Conservation (phyloP, 2,113 vertebrate genomes). For the Chaetorhynchus papuensis region DNA sequence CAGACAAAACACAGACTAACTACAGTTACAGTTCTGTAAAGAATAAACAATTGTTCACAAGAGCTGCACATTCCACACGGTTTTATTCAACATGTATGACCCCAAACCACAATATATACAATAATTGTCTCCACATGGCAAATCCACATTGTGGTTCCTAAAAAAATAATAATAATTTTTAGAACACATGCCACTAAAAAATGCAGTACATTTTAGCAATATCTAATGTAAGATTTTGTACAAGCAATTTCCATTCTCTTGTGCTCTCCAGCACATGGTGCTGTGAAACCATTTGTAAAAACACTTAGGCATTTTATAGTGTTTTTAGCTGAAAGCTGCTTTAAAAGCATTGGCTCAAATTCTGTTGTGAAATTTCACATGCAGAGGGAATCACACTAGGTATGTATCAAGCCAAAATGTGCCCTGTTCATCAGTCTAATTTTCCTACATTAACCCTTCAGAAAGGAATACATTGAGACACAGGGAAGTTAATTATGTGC, state of each 20-base stretch:
- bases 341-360: constrained; percentile 6
- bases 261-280: neutral
- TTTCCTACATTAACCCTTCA: neutral
- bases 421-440: neutral
- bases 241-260: constrained; percentile 21
- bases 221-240: constrained; percentile 15
- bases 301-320: neutral
- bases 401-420: neutral
- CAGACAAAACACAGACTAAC: constrained; percentile 62
- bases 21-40: constrained; percentile 6
- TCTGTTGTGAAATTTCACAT: neutral
- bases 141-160: constrained; percentile 41
- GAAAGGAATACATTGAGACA: neutral
- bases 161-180: constrained; percentile 41
- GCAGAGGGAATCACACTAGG: neutral
- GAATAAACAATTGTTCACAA: constrained; percentile 49
- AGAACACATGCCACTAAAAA: constrained; percentile 48
- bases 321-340: constrained; percentile 12
- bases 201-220: constrained; percentile 7
- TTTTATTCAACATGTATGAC: constrained; percentile 61
- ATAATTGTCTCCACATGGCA: constrained; percentile 60
- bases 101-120: constrained; percentile 38
- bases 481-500: neutral
- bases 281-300: constrained; percentile 41
- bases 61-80: constrained; percentile 38